Conservation (phyloP, 37 sponge, comb jelly and placozoan genomes). For the Agelas oroides region DNA sequence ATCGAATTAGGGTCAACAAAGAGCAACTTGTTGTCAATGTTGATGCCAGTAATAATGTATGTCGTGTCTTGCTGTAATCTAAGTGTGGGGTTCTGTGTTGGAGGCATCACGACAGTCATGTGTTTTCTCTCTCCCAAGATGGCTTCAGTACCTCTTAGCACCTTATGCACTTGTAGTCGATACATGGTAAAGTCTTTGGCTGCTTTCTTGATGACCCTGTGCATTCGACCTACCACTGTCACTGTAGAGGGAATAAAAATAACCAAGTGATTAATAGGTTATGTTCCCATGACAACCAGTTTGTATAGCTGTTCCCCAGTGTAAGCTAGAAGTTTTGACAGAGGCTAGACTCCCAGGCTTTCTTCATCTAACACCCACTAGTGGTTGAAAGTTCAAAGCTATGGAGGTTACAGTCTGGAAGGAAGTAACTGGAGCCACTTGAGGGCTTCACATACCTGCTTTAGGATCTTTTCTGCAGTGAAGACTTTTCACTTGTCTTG, state of each 20-base stretch:
- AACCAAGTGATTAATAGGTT: not conserved
- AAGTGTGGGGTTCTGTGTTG: not conserved
- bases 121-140: too few relatives aligned
- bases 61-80: slow-evolving; percentile 3
- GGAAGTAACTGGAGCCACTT: too few relatives aligned
- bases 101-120: not conserved
- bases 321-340: too few relatives aligned
- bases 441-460: too few relatives aligned
- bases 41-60: slow-evolving; percentile 29
- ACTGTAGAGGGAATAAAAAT: slow-evolving; percentile 5
- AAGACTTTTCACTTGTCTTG: too few relatives aligned
- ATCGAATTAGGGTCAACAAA: not conserved
- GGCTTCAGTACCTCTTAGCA: slow-evolving; percentile 3
- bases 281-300: too few relatives aligned
- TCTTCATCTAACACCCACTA: too few relatives aligned
- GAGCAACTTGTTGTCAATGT: not conserved
- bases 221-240: slow-evolving; percentile 26
- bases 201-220: not conserved
- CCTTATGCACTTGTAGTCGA: not conserved
- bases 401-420: too few relatives aligned
- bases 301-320: too few relatives aligned
- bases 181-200: not conserved
- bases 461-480: too few relatives aligned
- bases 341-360: too few relatives aligned
- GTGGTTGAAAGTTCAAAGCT: too few relatives aligned